These are phyloP conservation scores for Stegodyphus mimosarum DNA, from an alignment of 1,140 invertebrate genomes.

Conservation along the genomic window DNA sequence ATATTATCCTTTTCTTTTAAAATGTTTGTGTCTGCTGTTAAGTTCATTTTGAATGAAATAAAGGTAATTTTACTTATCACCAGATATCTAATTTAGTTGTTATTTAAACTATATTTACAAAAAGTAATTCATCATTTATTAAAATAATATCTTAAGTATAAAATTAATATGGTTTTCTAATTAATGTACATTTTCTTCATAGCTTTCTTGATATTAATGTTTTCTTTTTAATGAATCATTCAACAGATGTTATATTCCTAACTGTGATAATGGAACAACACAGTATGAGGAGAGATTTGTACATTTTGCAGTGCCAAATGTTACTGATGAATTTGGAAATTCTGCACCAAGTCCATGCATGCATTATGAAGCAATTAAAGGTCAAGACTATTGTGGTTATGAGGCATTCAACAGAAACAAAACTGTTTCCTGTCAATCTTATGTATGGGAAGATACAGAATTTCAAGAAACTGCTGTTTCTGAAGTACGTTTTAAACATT, in stretches of 20 bases:
- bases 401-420: conserved; percentile 28
- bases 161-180: neutral
- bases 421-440: conserved; percentile 26
- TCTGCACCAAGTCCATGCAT: neutral
- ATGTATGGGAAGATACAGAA: conserved; percentile 42
- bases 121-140: too few species aligned
- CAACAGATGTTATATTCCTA: conserved; percentile 38
- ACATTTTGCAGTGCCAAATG: conserved; percentile 45
- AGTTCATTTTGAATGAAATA: too few species aligned
- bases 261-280: conserved; percentile 37
- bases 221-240: neutral
- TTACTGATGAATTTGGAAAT: conserved; percentile 25
- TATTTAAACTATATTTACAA: too few species aligned
- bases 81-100: too few species aligned
- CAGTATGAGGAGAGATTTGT: conserved; percentile 36
- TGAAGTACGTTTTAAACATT: conserved; percentile 28
- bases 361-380: conserved; percentile 1
- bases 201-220: neutral
- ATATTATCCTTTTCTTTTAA: too few species aligned
- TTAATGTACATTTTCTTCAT: neutral
- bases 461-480: conserved; percentile 49
- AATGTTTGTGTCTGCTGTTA: too few species aligned
- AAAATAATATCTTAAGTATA: too few species aligned
- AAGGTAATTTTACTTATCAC: too few species aligned
- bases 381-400: conserved; percentile 18